A percentile compares a stretch with the other conserved stretches of the same genome.
Evolutionary conservation across 2,113 vertebrate genomes (phyloP).

Genomic region (Stigmatopora nigra): DNA sequence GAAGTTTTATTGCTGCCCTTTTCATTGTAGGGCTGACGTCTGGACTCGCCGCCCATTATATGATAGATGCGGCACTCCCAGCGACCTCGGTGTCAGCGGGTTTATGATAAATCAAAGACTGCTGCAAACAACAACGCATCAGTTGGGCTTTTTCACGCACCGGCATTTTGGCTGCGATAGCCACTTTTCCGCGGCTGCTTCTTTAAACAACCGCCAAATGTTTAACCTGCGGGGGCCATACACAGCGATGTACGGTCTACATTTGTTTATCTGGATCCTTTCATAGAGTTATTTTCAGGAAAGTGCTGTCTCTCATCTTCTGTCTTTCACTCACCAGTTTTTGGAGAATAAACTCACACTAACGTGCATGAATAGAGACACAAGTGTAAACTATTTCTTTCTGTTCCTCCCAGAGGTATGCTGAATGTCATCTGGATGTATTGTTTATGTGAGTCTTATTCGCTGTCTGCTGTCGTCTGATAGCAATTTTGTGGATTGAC

Average conservation of each 20-base stretch:
- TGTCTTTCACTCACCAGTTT: constrained; percentile 10
- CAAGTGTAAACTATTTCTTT: constrained; percentile 18
- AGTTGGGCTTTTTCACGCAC: constrained; percentile 26
- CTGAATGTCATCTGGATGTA: constrained; percentile 5
- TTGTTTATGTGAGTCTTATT: neutral
- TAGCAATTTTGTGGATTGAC: constrained; percentile 35
- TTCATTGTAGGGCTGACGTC: constrained; percentile 10
- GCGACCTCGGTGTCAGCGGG: constrained; percentile 53
- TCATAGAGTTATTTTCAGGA: constrained; percentile 29
- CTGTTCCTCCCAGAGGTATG: constrained; percentile 30
- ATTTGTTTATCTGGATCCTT: constrained; percentile 27
- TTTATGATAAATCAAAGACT: constrained; percentile 43
- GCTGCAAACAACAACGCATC: constrained; percentile 18
- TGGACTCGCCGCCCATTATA: constrained; percentile 17
- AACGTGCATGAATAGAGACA: constrained; percentile 7
- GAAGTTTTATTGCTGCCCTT: neutral
- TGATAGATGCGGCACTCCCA: constrained; percentile 55
- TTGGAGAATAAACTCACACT: constrained; percentile 25
- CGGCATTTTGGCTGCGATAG: constrained; percentile 49
- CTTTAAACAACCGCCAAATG: constrained; percentile 39
- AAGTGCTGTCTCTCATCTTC: constrained; percentile 22
- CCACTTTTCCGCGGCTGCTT: constrained; percentile 36
- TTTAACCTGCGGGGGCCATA: constrained; percentile 13
- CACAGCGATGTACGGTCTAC: constrained; percentile 3
- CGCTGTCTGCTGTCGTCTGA: constrained; percentile 29